Percentiles rank a stretch among this genome's conserved stretches.
phyloP scores from a whole-genome alignment of 2,888 invertebrate species.

The Phaonia tiefii region DNA sequence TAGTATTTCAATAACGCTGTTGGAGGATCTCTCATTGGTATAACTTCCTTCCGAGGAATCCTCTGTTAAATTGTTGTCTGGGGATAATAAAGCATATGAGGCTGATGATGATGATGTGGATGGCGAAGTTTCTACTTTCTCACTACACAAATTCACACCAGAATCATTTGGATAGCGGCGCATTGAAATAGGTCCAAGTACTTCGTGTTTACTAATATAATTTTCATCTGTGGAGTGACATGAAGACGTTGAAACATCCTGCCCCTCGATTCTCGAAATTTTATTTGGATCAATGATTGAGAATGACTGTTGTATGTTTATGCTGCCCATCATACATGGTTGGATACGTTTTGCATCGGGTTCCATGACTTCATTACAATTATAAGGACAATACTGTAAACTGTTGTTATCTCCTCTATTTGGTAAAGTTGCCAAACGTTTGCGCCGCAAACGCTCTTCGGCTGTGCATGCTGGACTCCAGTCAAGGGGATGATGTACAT shows the following conservation, averaged over 20 bases:
- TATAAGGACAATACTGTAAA: not conserved
- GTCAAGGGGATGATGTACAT: constrained; percentile 73
- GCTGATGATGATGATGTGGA: too few species aligned
- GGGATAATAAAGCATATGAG: too few species aligned
- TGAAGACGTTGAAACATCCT: constrained; percentile 3
- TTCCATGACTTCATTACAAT: constrained; percentile 10
- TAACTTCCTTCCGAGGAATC: not conserved
- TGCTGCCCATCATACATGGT: not conserved
- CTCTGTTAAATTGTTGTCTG: not conserved
- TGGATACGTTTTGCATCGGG: constrained; percentile 18
- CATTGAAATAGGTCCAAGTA: constrained; percentile 10
- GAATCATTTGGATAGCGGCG: constrained; percentile 37
- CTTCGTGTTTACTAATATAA: not conserved
- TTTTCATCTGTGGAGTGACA: not conserved
- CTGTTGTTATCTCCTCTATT: constrained; percentile 7
- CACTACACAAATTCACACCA: constrained; percentile 23
- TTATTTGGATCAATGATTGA: not conserved
- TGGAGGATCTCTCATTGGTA: not conserved
- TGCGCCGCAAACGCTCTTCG: constrained; percentile 43
- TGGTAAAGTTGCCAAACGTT: constrained; percentile 49
- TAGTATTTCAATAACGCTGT: not conserved
- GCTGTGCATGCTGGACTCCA: constrained; percentile 70
- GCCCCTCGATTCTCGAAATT: not conserved
- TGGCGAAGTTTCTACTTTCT: not conserved
- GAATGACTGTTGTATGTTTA: not conserved